A percentile compares a stretch with the other conserved stretches of the same genome.
phyloP scores from a whole-genome alignment of 2,797 vertebrate species.

The Falco naumanni region DNA sequence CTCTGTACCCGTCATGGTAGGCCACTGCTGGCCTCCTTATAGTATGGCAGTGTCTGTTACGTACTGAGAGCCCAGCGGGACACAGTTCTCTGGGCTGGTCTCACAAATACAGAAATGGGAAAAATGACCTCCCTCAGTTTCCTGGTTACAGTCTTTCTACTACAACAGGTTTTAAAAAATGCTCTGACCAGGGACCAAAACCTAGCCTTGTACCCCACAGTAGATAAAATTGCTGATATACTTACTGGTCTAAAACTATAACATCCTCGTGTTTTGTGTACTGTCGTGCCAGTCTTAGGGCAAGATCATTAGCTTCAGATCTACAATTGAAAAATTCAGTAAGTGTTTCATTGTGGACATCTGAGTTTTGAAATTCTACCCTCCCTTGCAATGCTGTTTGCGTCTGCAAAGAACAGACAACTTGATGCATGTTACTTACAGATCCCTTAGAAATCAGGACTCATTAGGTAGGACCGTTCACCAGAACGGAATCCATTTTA shows the following conservation, averaged over 20 bases:
- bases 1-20: not conserved
- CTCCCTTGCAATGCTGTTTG: not conserved
- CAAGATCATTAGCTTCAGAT: conserved; percentile 95
- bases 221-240: not conserved
- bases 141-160: not conserved
- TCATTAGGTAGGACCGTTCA: not conserved
- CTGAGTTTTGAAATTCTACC: not conserved
- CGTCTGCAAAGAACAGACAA: not conserved
- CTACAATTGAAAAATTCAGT: conserved; percentile 66
- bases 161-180: not conserved
- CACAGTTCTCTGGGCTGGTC: not conserved
- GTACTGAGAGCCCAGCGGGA: not conserved
- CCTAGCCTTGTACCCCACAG: not conserved
- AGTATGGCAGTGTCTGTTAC: not conserved
- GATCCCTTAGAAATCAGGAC: not conserved
- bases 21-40: not conserved
- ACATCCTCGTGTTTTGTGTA: conserved; percentile 89
- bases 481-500: not conserved
- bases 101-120: not conserved
- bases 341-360: not conserved
- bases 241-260: conserved; percentile 93
- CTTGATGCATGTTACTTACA: accelerated
- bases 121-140: not conserved
- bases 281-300: conserved; percentile 88
- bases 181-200: not conserved